Conservation (phyloP, 2,113 vertebrate species). For the Ictalurus furcatus region DNA sequence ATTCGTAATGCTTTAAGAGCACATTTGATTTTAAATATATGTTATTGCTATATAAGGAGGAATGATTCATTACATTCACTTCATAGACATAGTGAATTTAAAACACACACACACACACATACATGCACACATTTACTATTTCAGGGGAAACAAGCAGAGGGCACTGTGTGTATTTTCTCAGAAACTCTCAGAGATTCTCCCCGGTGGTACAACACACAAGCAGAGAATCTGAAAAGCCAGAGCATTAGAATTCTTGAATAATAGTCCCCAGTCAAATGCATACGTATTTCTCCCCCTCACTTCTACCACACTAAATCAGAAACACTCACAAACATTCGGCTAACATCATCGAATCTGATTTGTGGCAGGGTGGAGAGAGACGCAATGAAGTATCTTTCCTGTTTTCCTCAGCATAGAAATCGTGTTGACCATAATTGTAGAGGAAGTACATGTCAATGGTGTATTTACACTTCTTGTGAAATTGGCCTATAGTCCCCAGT, state of each 20-base stretch:
- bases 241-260: slow-evolving; percentile 26
- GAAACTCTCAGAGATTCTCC: neutral
- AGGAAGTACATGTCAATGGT: no score
- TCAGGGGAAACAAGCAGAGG: neutral
- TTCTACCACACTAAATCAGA: slow-evolving; percentile 18
- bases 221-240: slow-evolving; percentile 4
- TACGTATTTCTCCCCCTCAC: neutral
- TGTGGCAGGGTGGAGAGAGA: no score
- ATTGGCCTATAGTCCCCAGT: neutral
- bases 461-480: no score
- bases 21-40: neutral
- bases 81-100: neutral
- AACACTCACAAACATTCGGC: neutral
- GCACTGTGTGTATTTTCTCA: neutral
- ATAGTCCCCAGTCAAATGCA: neutral
- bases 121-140: neutral
- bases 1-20: neutral
- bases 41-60: neutral
- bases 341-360: no score
- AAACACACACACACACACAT: neutral
- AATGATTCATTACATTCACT: neutral
- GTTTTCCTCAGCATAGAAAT: no score
- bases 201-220: neutral
- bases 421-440: no score
- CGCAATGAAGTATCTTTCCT: no score